A percentile compares a stretch with the other conserved stretches of the same genome.
These are phyloP conservation scores for Dryocosmus kuriphilus DNA, from an alignment of 2,888 invertebrate genomes.

Conservation along the genomic window DNA sequence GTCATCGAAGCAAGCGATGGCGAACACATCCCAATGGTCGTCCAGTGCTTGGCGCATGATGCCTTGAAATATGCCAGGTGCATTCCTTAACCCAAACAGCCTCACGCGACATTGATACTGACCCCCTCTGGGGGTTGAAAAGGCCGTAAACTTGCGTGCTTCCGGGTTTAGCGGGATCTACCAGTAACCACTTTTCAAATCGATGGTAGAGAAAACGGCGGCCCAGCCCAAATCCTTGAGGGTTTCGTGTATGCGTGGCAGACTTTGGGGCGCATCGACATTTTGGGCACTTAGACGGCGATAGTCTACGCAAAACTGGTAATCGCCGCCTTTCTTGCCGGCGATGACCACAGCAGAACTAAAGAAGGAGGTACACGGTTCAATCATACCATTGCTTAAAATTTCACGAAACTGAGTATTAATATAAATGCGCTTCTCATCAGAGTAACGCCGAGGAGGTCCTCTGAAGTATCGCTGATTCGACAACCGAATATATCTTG, in stretches of 20 bases:
- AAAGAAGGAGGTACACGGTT: conserved; percentile 48
- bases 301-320: conserved; percentile 56
- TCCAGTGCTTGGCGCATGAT: too few relatives aligned
- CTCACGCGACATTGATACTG: too few relatives aligned
- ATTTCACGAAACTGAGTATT: conserved; percentile 49
- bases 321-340: conserved; percentile 45
- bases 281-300: conserved; percentile 58
- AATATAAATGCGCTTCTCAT: conserved; percentile 46
- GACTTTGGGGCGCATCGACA: conserved; percentile 50
- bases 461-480: background rate
- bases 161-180: conserved; percentile 61
- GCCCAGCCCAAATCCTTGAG: conserved; percentile 61
- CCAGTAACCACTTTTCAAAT: conserved; percentile 65
- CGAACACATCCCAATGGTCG: too few relatives aligned
- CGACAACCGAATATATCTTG: conserved; percentile 24
- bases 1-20: too few relatives aligned
- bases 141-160: background rate
- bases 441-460: conserved; percentile 31
- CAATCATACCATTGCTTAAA: conserved; percentile 52
- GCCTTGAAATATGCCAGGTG: too few relatives aligned
- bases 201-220: conserved; percentile 60
- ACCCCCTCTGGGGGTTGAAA: too few relatives aligned
- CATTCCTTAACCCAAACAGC: too few relatives aligned
- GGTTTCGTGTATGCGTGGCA: conserved; percentile 58
- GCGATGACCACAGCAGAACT: conserved; percentile 54